Base-by-base conservation (phyloP, 2,888 invertebrate genomes). In the Muscina levida region DNA sequence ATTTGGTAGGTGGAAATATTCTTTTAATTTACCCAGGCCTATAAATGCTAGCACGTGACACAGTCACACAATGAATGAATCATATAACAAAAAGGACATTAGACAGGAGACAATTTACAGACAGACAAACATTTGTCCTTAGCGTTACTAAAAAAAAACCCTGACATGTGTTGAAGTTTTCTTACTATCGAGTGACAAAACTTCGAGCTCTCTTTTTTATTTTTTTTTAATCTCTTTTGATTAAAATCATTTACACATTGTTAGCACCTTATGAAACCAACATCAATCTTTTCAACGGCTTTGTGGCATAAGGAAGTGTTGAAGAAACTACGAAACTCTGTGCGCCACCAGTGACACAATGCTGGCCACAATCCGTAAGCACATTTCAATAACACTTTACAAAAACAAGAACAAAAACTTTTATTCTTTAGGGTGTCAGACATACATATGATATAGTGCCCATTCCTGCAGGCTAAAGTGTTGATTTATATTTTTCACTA, bases 181-280 rank as follows among this genome's bases (percentile, higher is more conserved):
- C 26, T 46, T 31, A 8, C 8, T 31, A 31, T 8, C 8, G 31
- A 31, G 31, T 31, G 31, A 31, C 3, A 31, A 31, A 31, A 8
- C n/a, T n/a, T n/a, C n/a, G n/a, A n/a, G n/a, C n/a, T n/a, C n/a
- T n/a, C n/a, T 31, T 31, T 31, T 31, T 31, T 31, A 8, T 3
- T 31, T 31, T 31, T 31, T 26, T 48, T 67, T 51, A 37, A 51
- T 48, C 19, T 67, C 5, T 22, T 66, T 51, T 67, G 68, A 71
- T 66, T 57, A 26, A 22, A 56, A 37, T 51, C 39, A 53, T 72
- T 56, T 59, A 68, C 67, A 79, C 79, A 53, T 56, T 53, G 46
- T 87, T 87, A 87, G 85, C 88, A 87, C 88, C 85, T 83, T 66
- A 77, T 83, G 67, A 82, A 71, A 73, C 39, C 53, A 51, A 26